phyloP scores from a whole-genome alignment of 2,113 vertebrate species.

The Elachura formosa region DNA sequence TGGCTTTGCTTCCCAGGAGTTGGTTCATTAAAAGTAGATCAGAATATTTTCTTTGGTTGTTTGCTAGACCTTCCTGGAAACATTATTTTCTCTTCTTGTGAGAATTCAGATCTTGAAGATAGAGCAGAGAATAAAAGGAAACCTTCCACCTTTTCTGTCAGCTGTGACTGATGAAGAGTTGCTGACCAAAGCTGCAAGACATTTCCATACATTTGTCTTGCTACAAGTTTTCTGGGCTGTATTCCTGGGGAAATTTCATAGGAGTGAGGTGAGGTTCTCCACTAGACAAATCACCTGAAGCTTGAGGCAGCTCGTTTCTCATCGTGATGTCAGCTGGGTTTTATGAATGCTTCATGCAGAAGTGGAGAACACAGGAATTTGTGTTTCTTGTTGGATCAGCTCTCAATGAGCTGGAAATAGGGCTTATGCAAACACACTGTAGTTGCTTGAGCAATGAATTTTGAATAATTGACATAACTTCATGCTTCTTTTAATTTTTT shows the following conservation, averaged over 20 bases:
- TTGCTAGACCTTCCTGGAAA: background rate
- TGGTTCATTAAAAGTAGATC: background rate
- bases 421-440: background rate
- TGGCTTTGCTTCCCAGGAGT: background rate
- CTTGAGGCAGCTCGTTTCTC: background rate
- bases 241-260: background rate
- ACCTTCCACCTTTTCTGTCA: background rate
- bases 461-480: background rate
- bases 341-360: background rate
- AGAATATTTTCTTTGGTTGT: background rate
- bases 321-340: fast-evolving
- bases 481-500: background rate
- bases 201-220: background rate
- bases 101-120: background rate
- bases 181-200: background rate
- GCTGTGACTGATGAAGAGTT: background rate
- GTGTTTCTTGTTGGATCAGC: background rate
- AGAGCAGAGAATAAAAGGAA: background rate
- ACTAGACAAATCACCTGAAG: background rate
- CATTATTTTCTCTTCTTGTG: background rate
- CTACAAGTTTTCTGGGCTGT: background rate
- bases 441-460: background rate
- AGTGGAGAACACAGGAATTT: background rate
- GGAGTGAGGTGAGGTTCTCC: background rate
- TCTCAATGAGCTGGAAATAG: background rate